phyloP scores from a whole-genome alignment of 2,113 vertebrate genomes.

The Damaliscus lunatus region DNA sequence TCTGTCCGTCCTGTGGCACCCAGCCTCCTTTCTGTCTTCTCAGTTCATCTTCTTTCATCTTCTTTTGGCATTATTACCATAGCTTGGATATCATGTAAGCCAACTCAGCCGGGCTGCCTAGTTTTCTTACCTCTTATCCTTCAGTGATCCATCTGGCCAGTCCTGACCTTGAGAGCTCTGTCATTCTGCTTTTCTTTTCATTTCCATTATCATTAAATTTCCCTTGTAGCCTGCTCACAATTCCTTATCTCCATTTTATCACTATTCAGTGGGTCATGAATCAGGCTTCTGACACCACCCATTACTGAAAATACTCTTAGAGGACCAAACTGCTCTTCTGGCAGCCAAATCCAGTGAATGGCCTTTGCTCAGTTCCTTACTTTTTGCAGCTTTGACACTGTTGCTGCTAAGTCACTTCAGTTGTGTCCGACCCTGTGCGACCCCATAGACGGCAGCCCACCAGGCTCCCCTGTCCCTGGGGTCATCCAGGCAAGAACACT shows the following conservation, averaged over 20 bases:
- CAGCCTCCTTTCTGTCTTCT: not conserved
- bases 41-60: not conserved
- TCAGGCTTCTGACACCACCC: not conserved
- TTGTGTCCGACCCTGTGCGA: rapidly evolving
- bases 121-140: not conserved
- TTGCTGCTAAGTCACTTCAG: too few species aligned
- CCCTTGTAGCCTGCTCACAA: not conserved
- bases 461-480: too few species aligned
- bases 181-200: not conserved
- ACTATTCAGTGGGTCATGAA: not conserved
- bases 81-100: not conserved
- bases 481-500: too few species aligned
- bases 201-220: not conserved
- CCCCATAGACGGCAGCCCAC: too few species aligned
- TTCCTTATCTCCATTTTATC: not conserved
- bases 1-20: not conserved
- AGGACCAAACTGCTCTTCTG: not conserved
- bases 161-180: not conserved
- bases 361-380: not conserved
- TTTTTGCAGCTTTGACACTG: not conserved
- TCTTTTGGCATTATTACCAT: not conserved
- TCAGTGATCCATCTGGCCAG: not conserved
- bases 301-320: not conserved
- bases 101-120: not conserved
- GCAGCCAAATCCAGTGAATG: not conserved